These are phyloP conservation scores for Hylaeus anthracinus DNA, from an alignment of 1,140 invertebrate genomes.

Conservation along the genomic window DNA sequence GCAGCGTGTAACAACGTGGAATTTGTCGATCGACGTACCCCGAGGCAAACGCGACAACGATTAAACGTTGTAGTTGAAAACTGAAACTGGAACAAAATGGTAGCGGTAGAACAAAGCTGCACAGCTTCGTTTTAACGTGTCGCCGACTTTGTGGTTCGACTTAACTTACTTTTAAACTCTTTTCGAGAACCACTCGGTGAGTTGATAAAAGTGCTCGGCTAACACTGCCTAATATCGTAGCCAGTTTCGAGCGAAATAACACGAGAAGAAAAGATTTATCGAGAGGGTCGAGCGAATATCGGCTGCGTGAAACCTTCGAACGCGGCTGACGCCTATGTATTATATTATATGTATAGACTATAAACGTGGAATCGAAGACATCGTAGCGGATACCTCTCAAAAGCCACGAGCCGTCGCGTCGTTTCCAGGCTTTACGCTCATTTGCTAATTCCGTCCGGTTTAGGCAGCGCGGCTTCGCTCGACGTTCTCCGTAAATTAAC, in stretches of 20 bases:
- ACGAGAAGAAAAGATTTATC: conserved; percentile 32
- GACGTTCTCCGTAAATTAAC: conserved; percentile 7
- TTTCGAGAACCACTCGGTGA: no score
- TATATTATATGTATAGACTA: not conserved
- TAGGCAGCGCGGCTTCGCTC: conserved; percentile 10
- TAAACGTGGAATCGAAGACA: conserved; percentile 26
- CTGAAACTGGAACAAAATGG: not conserved
- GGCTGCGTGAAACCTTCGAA: not conserved
- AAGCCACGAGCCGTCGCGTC: conserved; percentile 37
- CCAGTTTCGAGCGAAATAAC: conserved; percentile 16
- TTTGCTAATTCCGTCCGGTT: conserved; percentile 52
- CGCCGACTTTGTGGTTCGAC: no score
- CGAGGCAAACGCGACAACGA: not conserved
- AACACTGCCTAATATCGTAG: no score
- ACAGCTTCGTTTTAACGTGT: not conserved
- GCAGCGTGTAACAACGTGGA: not conserved
- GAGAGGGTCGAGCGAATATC: not conserved
- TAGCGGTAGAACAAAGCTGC: not conserved
- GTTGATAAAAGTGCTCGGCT: no score
- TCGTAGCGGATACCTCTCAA: conserved; percentile 27
- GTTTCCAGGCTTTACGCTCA: conserved; percentile 43
- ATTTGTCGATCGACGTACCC: not conserved
- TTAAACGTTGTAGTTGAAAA: not conserved
- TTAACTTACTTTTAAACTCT: no score
- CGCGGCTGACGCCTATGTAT: not conserved